Percentiles rank a stretch among this genome's conserved stretches.
These are phyloP conservation scores for Sula dactylatra DNA, from an alignment of 2,113 vertebrate species.

Conservation along the genomic window DNA sequence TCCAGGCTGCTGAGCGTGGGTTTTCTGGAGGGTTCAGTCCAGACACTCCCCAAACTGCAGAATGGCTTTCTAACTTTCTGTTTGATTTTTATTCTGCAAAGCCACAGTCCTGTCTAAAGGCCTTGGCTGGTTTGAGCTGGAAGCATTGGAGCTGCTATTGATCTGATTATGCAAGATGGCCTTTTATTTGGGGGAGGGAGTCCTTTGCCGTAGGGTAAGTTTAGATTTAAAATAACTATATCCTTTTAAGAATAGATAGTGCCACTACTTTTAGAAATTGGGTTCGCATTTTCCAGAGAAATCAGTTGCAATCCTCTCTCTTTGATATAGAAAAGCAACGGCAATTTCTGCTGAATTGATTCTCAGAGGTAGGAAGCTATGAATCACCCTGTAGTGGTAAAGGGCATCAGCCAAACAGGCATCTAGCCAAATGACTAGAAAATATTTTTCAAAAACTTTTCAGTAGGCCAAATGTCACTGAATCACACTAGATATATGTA, in stretches of 20 bases:
- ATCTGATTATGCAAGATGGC: neutral
- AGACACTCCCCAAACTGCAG: neutral
- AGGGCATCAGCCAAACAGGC: neutral
- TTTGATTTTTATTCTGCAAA: neutral
- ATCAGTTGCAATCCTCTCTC: neutral
- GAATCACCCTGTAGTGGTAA: neutral
- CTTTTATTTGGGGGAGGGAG: neutral
- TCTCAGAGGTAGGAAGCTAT: neutral
- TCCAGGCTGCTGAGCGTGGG: neutral
- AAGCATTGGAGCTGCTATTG: neutral
- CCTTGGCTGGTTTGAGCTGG: neutral
- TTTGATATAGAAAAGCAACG: neutral
- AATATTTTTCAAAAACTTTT: neutral
- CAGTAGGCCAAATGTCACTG: neutral
- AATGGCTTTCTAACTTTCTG: neutral
- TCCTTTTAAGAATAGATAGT: neutral
- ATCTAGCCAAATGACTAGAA: neutral
- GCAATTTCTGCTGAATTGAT: neutral
- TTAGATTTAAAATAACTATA: neutral
- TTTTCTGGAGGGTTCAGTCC: neutral
- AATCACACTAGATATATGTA: neutral
- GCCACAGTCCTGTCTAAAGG: neutral
- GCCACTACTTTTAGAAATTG: neutral
- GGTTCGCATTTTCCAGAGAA: neutral
- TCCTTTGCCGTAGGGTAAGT: neutral